Evolutionary conservation across 2,888 invertebrate species (phyloP).

Genomic region (Parnassius orleans): DNA sequence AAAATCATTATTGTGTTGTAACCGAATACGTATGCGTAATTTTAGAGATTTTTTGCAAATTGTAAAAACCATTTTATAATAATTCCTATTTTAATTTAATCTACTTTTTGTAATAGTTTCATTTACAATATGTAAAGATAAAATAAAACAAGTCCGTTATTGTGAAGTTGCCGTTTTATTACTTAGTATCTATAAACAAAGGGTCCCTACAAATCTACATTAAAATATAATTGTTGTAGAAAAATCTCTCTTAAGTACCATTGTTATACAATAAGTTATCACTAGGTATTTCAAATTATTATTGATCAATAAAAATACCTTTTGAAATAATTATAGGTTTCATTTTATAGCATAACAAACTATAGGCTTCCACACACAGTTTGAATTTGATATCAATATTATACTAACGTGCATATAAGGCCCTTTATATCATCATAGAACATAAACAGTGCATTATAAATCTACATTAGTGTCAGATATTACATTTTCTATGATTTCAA

Average conservation of each 20-base stretch:
- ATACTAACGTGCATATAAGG: no score
- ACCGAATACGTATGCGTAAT: constrained; percentile 29
- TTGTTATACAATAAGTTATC: background rate
- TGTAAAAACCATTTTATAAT: constrained; percentile 52
- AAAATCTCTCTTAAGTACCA: constrained; percentile 13
- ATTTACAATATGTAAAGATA: constrained; percentile 26
- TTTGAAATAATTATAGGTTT: no score
- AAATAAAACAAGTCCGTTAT: constrained; percentile 48
- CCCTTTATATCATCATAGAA: background rate
- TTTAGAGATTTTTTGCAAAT: constrained; percentile 58
- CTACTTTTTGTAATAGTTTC: constrained; percentile 33
- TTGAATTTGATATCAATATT: no score
- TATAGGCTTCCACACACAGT: no score
- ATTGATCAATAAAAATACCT: background rate
- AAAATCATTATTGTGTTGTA: constrained; percentile 10
- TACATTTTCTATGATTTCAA: background rate
- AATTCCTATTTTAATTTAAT: constrained; percentile 36
- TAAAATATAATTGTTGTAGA: constrained; percentile 9
- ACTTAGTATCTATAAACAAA: constrained; percentile 21
- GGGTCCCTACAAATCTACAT: constrained; percentile 37
- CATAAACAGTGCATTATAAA: background rate
- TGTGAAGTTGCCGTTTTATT: constrained; percentile 10
- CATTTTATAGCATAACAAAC: no score
- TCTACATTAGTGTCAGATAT: background rate
- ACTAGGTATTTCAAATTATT: background rate